Evolutionary conservation across 2,113 vertebrate species (phyloP).

Genomic region (Steatornis caripensis): DNA sequence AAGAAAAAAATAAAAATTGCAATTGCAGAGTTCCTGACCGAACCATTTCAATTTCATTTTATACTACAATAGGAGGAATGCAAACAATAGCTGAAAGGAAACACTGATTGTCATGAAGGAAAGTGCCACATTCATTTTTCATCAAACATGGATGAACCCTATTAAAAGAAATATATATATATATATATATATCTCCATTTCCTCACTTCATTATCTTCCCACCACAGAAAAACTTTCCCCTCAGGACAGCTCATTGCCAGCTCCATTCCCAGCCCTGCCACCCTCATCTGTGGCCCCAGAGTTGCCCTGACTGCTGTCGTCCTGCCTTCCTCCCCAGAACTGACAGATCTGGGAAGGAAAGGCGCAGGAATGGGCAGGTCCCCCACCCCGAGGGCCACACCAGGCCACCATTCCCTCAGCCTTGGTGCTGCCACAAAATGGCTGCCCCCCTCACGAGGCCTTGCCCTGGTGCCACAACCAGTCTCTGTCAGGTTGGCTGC

Average conservation of each 20-base stretch:
- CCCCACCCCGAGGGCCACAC: fast-evolving
- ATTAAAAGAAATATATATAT: background rate
- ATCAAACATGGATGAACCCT: background rate
- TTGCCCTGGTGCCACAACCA: fast-evolving
- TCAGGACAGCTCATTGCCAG: background rate
- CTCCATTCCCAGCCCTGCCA: background rate
- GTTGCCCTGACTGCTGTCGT: fast-evolving
- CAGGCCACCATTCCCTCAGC: background rate
- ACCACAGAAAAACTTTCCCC: background rate
- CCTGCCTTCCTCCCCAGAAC: background rate
- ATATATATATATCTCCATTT: background rate
- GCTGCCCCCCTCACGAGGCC: fast-evolving
- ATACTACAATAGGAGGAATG: background rate
- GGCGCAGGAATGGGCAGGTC: fast-evolving
- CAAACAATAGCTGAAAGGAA: slow-evolving; percentile 41
- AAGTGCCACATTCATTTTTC: background rate
- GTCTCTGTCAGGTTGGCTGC: fast-evolving
- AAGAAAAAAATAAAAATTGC: background rate
- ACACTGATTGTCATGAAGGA: background rate
- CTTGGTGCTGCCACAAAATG: background rate
- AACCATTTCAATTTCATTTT: slow-evolving; percentile 3
- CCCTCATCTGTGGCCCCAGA: background rate
- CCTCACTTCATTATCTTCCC: background rate
- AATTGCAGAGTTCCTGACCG: slow-evolving; percentile 9
- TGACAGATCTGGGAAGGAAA: background rate